Base-by-base conservation (phyloP, 1,140 invertebrate species). In the Glossosoma conforme region DNA sequence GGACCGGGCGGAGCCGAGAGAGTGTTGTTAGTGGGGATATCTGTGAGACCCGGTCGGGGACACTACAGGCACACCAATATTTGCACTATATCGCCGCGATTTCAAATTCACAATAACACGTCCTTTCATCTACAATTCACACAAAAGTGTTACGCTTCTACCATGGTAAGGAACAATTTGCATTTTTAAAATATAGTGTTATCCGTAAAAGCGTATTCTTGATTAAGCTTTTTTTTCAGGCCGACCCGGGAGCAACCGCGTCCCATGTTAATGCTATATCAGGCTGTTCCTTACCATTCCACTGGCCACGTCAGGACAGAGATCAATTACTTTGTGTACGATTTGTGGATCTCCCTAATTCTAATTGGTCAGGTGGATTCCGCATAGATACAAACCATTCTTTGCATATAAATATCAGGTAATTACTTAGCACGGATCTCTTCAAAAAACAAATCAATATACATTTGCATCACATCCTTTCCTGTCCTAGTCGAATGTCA, bases 311-410 rank as follows among this genome's bases (percentile, higher is more conserved):
- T 52, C 77, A 87, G 58, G 92, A 97, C 62, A 84, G 87, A 55
- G 90, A 93, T 61, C 87, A 89, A 62, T 70, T 96, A 36, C 73
- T 99, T 1, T 96, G 93, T 70, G 82, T 96, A 1, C 76, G 85
- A 20, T 77, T 95, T 28, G 68, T 85, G 38, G 80, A 88, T 60
- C 70, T 89, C 11, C 70, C 74, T 18, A 73, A 82, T 48, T 87
- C 83, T 63, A 77, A 82, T 63, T 98, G 95, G 95, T 97, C 93
- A n/a, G 93, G 93, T 22, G 94, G 93, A 4, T 93, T 98, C 64
- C 77, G 80, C 28, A 85, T 98, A 42, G 92, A 95, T 61, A 78
- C 80, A 37, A 86, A 88, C 40, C 81, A 91, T 61, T 93, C 92
- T 0, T 79, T 96, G 63, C 93, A 97, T 58, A 80, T 98, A 15